Base-by-base conservation (phyloP, 1,140 invertebrate genomes). In the Ceratina japonica region DNA sequence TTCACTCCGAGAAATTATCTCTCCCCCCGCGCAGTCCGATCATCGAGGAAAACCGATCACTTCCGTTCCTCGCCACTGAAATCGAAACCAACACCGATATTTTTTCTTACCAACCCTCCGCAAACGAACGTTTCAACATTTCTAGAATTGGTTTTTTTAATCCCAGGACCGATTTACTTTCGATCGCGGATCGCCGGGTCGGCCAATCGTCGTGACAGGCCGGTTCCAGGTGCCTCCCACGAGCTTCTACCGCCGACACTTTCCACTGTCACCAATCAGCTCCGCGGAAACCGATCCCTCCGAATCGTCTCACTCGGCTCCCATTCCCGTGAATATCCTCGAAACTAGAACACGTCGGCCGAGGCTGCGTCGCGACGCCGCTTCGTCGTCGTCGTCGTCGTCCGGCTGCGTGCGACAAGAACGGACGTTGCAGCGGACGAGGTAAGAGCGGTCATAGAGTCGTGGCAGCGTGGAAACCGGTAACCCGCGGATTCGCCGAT, bases 1-100 rank as follows among this genome's bases (percentile, higher is more conserved):
- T 84, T 72, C 70, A 73, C 75, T 75, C 49, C 54, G 58, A 79
- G 79, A 70, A 85, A 85, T 72, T 68, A 76, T 82, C 68, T 59
- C 54, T 51, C 71, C 80, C 4, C 63, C 68, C 18, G 58, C 31
- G n/a, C n/a, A n/a, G 37, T 65, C 10, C 58, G 54, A 81, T 83
- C 64, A 63, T 62, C 15, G n/a, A 63, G 3, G 18, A 15, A 37
- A 27, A 27, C 51, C 16, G 31, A 20, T 66, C 66, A 16, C 16
- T 44, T 7, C 24, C n/a, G 5, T n/a, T n/a, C 15, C 64, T 2
- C 64, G 44, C 52, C 18, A 54, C 18, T 31, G 2, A 4, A 4
- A 31, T 31, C 51, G 51, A 52, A 52, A 52, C 18, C 5, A 13
- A 10, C 8, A 24, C 22, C 58, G 3, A 22, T n/a, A n/a, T n/a